A percentile compares a stretch with the other conserved stretches of the same genome.
phyloP scores from a whole-genome alignment of 2,888 invertebrate genomes.

The Cheilosia urbana region DNA sequence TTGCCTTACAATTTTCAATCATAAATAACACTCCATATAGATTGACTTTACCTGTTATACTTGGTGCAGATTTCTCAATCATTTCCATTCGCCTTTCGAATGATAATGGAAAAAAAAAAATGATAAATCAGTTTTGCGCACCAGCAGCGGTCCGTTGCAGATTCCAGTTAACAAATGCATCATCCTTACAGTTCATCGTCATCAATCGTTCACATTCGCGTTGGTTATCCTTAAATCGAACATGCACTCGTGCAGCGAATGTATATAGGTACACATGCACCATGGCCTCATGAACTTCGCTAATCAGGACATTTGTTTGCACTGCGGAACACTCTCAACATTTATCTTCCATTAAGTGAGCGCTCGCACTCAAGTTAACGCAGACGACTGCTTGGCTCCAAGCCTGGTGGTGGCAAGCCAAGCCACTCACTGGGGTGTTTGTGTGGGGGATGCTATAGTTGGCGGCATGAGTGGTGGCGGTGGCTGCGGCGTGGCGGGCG shows the following conservation, averaged over 20 bases:
- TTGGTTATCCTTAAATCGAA: slow-evolving; percentile 44
- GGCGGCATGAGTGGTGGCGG: slow-evolving; percentile 38
- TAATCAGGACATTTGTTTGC: slow-evolving; percentile 75
- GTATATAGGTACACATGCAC: background rate
- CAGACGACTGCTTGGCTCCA: slow-evolving; percentile 37
- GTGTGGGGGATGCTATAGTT: slow-evolving; percentile 32
- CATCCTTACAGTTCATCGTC: slow-evolving; percentile 42
- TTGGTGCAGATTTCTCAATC: slow-evolving; percentile 13
- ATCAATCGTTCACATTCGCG: slow-evolving; percentile 50
- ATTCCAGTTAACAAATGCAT: slow-evolving; percentile 53
- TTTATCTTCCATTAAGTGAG: slow-evolving; percentile 71
- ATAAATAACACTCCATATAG: background rate
- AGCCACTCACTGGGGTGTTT: slow-evolving; percentile 41
- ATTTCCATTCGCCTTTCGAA: slow-evolving; percentile 14
- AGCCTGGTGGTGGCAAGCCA: background rate
- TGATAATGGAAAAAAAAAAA: slow-evolving; percentile 43
- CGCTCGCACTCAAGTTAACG: slow-evolving; percentile 34
- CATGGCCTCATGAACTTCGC: slow-evolving; percentile 65
- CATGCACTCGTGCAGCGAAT: slow-evolving; percentile 9
- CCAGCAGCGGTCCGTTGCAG: slow-evolving; percentile 14
- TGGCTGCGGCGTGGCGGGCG: no score
- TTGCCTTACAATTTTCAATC: background rate
- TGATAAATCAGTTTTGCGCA: slow-evolving; percentile 61
- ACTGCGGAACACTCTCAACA: slow-evolving; percentile 53
- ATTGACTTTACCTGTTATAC: slow-evolving; percentile 16